Evolutionary conservation across 2,113 vertebrate species (phyloP), one percentile per base, ranked within the genome.

Genomic region (Datnioides undecimradiatus): DNA sequence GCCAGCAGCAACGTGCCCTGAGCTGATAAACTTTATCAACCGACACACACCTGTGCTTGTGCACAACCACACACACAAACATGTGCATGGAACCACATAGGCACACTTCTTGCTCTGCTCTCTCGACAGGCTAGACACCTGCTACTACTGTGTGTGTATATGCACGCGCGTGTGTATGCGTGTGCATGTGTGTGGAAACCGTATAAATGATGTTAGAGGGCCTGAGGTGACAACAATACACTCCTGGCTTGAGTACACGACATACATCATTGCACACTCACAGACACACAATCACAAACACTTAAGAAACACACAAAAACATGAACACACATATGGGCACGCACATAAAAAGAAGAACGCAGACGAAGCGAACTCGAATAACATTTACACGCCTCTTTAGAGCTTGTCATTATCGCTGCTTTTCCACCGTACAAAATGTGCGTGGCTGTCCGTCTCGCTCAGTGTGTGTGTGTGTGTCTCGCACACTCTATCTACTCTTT

Each of bases 11-110:
- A 77, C 84, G 33, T 90, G 90, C 86, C 88, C 73, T 63, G 79
- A 70, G 85, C 89, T 89, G 89, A 92, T 92, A 93, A 90, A 90
- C 72, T 89, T 91, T 93, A 91, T 93, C 90, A 93, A 85, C 76
- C 45, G 70, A 83, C 77, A 79, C 90, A 89, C 90, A 87, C 91
- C 90, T 89, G 89, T 78, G 80, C 59, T 63, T 60, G 64, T 63
- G 79, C 71, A 64, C 76, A 81, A 73, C 69, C 48, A 59, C 73
- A 76, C 64, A 25, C 48, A 27, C 27, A 33, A 17, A 34, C 58
- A 60, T 45, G 46, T 55, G 21, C 71, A 77, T 43, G 36, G 13
- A 71, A 52, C n/a, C 76, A 76, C 75, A 66, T 25, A 72, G 58
- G 45, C 64, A 68, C 72, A 68, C 59, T 67, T 74, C 66, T 80